phyloP scores from a whole-genome alignment of 2,797 vertebrate species.

The Alcedo quadribrachys region DNA sequence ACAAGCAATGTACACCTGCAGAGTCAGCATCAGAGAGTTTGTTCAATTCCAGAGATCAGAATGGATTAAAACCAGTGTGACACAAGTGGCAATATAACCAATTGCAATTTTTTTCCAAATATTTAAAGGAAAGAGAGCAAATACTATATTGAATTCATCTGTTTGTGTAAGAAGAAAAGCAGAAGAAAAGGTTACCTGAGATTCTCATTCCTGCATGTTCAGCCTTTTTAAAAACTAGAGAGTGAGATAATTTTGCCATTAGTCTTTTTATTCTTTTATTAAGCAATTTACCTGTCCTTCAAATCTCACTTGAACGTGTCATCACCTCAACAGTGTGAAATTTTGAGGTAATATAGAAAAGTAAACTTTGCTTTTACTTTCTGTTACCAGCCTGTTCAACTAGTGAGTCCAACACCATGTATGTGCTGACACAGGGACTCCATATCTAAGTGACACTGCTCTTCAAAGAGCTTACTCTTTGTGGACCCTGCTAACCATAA shows the following conservation, averaged over 20 bases:
- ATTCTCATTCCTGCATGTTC: not conserved
- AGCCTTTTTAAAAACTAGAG: not conserved
- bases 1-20: not conserved
- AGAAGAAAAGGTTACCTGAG: not conserved
- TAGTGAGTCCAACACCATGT: fast-evolving
- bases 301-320: not conserved
- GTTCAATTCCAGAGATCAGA: not conserved
- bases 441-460: not conserved
- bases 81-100: not conserved
- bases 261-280: not conserved
- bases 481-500: not conserved
- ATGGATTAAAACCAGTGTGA: not conserved
- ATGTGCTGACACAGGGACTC: not conserved
- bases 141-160: not conserved
- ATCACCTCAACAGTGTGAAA: not conserved
- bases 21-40: not conserved
- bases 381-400: not conserved
- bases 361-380: not conserved
- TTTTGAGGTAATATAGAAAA: not conserved
- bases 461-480: not conserved
- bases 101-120: not conserved
- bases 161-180: not conserved
- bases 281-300: not conserved
- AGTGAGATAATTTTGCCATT: not conserved
- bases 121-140: not conserved